Conservation (phyloP, 1,140 invertebrate species). For the Potamilus streckersoni region DNA sequence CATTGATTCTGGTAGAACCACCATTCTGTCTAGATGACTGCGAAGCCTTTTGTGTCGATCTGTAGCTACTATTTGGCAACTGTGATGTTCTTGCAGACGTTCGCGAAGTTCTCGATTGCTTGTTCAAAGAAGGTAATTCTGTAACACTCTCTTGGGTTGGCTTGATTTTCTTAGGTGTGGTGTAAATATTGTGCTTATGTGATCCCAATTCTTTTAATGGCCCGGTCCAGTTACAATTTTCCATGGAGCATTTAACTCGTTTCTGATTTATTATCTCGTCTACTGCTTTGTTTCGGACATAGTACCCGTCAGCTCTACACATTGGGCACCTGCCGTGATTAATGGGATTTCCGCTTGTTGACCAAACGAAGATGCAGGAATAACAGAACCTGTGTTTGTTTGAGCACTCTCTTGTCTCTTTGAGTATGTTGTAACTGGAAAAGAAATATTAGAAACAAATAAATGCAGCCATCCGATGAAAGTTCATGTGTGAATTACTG, state of each 20-base stretch:
- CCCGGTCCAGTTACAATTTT: constrained; percentile 56
- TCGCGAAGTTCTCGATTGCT: no score
- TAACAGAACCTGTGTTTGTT: constrained; percentile 62
- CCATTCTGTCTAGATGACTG: no score
- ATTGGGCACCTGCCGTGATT: constrained; percentile 60
- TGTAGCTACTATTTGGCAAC: no score
- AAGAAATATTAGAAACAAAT: constrained; percentile 12
- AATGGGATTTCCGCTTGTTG: constrained; percentile 47
- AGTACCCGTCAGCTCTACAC: constrained; percentile 53
- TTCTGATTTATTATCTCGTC: constrained; percentile 48
- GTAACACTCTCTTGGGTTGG: no score
- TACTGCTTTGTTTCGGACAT: constrained; percentile 44
- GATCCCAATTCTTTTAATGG: constrained; percentile 34
- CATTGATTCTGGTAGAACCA: no score
- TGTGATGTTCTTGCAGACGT: no score
- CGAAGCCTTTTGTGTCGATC: no score
- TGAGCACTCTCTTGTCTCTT: constrained; percentile 54
- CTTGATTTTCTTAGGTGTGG: background rate
- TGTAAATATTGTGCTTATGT: constrained; percentile 53
- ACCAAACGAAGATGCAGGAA: constrained; percentile 61
- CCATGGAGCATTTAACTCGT: constrained; percentile 48
- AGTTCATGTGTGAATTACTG: no score
- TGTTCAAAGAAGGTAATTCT: no score
- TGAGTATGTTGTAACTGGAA: constrained; percentile 59
- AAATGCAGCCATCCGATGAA: no score